Evolutionary conservation across 2,888 invertebrate genomes (phyloP).

Genomic region (Acleris literana): DNA sequence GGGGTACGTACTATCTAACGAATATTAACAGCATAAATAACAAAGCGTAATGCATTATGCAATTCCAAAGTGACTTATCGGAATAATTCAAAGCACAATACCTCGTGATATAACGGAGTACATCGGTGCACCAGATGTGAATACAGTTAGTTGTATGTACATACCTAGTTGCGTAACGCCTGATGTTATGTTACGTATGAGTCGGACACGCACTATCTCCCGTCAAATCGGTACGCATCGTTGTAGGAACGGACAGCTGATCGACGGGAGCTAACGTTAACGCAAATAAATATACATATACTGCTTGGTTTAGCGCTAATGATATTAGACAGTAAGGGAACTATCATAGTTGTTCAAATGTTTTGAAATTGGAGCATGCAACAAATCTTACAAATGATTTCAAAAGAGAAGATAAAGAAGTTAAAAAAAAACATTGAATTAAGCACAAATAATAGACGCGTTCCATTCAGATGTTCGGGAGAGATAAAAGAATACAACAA

Average conservation of each 20-base stretch:
- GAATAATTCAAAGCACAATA: slow-evolving; percentile 42
- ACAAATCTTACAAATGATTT: too few species aligned
- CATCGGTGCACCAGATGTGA: slow-evolving; percentile 51
- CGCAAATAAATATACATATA: slow-evolving; percentile 17
- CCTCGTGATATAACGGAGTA: slow-evolving; percentile 53
- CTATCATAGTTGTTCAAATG: not conserved
- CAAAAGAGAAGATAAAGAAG: too few species aligned
- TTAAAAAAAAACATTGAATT: too few species aligned
- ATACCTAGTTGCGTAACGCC: slow-evolving; percentile 61
- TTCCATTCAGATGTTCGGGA: slow-evolving; percentile 11
- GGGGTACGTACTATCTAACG: not conserved
- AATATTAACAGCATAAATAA: slow-evolving; percentile 18
- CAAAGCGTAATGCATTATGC: slow-evolving; percentile 32
- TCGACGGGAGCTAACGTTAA: slow-evolving; percentile 49
- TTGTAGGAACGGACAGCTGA: slow-evolving; percentile 68
- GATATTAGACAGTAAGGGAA: slow-evolving; percentile 1
- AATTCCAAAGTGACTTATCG: slow-evolving; percentile 35
- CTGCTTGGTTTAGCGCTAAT: not conserved
- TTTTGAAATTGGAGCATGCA: slow-evolving; percentile 11
- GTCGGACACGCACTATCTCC: slow-evolving; percentile 72
- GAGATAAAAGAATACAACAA: slow-evolving; percentile 37
- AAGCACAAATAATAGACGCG: too few species aligned
- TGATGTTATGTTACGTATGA: slow-evolving; percentile 55
- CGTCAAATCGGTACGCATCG: slow-evolving; percentile 71
- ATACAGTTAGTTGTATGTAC: slow-evolving; percentile 44